phyloP scores from a whole-genome alignment of 1,140 invertebrate species.

The Hydropsyche tenuis region DNA sequence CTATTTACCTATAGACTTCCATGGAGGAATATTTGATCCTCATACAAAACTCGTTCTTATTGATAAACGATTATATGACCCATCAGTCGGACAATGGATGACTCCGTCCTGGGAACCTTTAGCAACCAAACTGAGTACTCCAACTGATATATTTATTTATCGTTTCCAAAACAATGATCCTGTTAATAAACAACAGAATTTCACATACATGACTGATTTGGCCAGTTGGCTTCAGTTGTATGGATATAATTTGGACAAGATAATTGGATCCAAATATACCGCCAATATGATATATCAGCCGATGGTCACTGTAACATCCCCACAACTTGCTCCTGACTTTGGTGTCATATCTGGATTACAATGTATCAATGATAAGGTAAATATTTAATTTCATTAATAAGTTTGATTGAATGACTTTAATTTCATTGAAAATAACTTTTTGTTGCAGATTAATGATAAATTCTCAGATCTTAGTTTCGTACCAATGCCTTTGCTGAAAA shows the following conservation, averaged over 20 bases:
- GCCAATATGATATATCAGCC: slow-evolving; percentile 79
- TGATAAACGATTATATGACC: slow-evolving; percentile 87
- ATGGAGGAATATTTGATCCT: slow-evolving; percentile 85
- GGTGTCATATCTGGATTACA: slow-evolving; percentile 87
- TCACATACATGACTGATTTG: slow-evolving; percentile 84
- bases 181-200: slow-evolving; percentile 78
- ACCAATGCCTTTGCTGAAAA: slow-evolving; percentile 79
- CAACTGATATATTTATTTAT: slow-evolving; percentile 90
- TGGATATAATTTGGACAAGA: slow-evolving; percentile 84
- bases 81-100: slow-evolving; percentile 92
- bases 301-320: slow-evolving; percentile 76
- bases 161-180: slow-evolving; percentile 92
- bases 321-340: slow-evolving; percentile 80
- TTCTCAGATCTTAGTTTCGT: slow-evolving; percentile 84
- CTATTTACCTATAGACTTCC: slow-evolving; percentile 91
- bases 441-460: slow-evolving; percentile 73
- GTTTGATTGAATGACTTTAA: slow-evolving; percentile 9
- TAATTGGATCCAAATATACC: slow-evolving; percentile 83
- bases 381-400: slow-evolving; percentile 36
- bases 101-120: slow-evolving; percentile 89
- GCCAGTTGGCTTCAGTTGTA: slow-evolving; percentile 86
- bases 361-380: slow-evolving; percentile 82
- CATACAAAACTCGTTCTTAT: slow-evolving; percentile 86
- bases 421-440: slow-evolving; percentile 39
- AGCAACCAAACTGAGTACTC: slow-evolving; percentile 78